Evolutionary conservation across 2,888 invertebrate species (phyloP).

Genomic region (Eupithecia pulchellata): DNA sequence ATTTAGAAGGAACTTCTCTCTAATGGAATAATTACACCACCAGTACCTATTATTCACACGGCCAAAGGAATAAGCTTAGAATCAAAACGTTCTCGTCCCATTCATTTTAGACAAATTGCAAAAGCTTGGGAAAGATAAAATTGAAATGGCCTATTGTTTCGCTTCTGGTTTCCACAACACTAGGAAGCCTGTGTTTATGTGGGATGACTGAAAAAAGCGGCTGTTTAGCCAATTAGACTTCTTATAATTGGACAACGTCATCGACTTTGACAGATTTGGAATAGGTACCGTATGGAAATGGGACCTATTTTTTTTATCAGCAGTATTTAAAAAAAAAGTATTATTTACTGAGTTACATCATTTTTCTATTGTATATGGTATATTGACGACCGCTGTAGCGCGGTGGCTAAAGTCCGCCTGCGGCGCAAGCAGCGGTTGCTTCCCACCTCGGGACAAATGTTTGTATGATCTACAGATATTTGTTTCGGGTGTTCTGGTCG

Average conservation of each 20-base stretch:
- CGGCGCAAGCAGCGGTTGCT: too few species aligned
- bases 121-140: slow-evolving; percentile 62
- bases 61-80: slow-evolving; percentile 45
- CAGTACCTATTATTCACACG: slow-evolving; percentile 32
- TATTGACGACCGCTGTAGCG: too few species aligned
- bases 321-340: not conserved
- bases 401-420: too few species aligned
- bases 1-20: not conserved
- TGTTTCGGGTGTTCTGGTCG: too few species aligned
- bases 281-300: not conserved
- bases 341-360: not conserved
- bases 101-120: slow-evolving; percentile 64
- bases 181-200: slow-evolving; percentile 56
- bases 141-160: slow-evolving; percentile 63
- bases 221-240: slow-evolving; percentile 41
- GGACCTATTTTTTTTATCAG: not conserved
- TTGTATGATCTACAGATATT: too few species aligned
- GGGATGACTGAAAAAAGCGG: slow-evolving; percentile 44
- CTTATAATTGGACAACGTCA: slow-evolving; percentile 23
- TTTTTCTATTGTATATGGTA: too few species aligned
- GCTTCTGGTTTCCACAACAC: slow-evolving; percentile 69
- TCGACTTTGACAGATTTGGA: not conserved
- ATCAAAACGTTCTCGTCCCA: slow-evolving; percentile 56
- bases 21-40: slow-evolving; percentile 26
- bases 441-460: too few species aligned